Percentiles rank a stretch among this genome's conserved stretches.
Conservation (phyloP, 2,888 invertebrate species). For the Cosmorhoe ocellata region DNA sequence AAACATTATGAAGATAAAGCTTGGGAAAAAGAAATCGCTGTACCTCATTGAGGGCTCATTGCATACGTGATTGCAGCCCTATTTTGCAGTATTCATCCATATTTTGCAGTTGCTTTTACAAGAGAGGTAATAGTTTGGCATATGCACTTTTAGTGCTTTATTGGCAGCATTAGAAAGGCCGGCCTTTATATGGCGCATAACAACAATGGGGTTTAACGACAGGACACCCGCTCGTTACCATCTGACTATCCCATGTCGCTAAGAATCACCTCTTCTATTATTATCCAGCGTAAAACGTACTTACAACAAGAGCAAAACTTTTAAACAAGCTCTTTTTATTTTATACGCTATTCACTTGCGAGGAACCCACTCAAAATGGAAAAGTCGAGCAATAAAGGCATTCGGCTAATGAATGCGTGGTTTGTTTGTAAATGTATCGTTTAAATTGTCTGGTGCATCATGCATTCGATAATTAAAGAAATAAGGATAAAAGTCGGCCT, state of each 20-base stretch:
- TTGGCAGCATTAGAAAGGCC: conserved; percentile 67
- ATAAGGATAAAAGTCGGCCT: conserved; percentile 33
- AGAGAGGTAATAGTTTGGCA: conserved; percentile 31
- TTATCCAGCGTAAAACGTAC: conserved; percentile 57
- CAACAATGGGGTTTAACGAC: conserved; percentile 72
- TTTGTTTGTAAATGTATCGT: conserved; percentile 33
- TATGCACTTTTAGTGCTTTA: conserved; percentile 68
- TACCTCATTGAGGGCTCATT: conserved; percentile 20
- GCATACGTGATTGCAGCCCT: conserved; percentile 28
- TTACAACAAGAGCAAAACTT: conserved; percentile 61
- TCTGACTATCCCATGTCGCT: conserved; percentile 58
- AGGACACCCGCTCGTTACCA: conserved; percentile 63
- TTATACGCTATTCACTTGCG: conserved; percentile 23
- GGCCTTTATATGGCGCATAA: conserved; percentile 66
- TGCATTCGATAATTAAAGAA: conserved; percentile 44
- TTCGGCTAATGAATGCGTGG: conserved; percentile 28
- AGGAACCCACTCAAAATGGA: conserved; percentile 21
- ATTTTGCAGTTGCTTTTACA: conserved; percentile 7
- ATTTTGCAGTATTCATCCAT: conserved; percentile 17
- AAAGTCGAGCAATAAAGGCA: conserved; percentile 23
- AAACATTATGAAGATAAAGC: conserved; percentile 16
- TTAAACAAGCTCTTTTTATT: conserved; percentile 27
- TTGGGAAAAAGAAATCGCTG: conserved; percentile 24
- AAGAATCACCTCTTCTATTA: conserved; percentile 65
- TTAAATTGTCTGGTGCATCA: conserved; percentile 42